Conservation (phyloP, 2,113 vertebrate species). For the Varanus salvator region DNA sequence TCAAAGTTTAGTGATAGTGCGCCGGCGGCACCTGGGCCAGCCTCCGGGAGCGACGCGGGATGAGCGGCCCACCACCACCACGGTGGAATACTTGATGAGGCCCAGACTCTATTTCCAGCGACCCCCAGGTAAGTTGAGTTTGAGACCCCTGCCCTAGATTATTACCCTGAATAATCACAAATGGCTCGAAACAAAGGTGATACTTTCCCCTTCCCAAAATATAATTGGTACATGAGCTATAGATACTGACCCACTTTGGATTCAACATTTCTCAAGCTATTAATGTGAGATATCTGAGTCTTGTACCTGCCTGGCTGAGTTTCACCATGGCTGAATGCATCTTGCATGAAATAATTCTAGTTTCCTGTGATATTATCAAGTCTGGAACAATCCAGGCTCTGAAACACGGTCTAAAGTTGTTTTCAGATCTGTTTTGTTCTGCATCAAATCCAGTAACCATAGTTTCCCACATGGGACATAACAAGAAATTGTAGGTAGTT, state of each 20-base stretch:
- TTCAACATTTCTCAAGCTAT: background rate
- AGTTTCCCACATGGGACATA: background rate
- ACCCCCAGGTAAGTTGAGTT: too few relatives aligned
- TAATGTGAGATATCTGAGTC: background rate
- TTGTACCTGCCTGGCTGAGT: background rate
- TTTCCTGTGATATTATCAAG: background rate
- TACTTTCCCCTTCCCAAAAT: background rate
- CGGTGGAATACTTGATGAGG: too few relatives aligned
- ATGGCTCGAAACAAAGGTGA: background rate
- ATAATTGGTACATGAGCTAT: background rate
- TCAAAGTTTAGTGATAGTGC: too few relatives aligned
- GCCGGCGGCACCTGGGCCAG: too few relatives aligned
- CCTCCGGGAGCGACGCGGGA: too few relatives aligned
- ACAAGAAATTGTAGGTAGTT: background rate
- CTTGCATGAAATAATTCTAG: background rate
- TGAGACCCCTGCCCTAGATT: too few relatives aligned
- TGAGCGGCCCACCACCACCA: too few relatives aligned
- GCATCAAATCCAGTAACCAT: background rate
- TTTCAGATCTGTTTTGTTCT: background rate
- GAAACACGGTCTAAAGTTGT: background rate
- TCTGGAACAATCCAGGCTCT: background rate
- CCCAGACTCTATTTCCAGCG: too few relatives aligned
- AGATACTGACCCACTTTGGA: background rate
- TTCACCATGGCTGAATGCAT: background rate
- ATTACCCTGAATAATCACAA: background rate